Conservation (phyloP, 1,140 invertebrate species). For the Pseudomyrmex sp. region DNA sequence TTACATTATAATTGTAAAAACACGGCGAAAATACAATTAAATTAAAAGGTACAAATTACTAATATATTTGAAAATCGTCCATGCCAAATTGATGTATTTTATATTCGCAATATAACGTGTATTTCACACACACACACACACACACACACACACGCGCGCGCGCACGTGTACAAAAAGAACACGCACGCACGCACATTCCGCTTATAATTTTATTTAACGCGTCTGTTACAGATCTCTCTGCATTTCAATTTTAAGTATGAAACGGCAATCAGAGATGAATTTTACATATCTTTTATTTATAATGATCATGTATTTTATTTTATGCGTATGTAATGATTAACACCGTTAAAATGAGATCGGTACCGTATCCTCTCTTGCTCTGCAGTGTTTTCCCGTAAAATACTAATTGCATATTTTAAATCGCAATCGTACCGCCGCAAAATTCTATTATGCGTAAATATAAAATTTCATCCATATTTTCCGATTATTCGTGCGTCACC, state of each 20-base stretch:
- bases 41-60: slow-evolving; percentile 47
- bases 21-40: slow-evolving; percentile 34
- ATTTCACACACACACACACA: not conserved
- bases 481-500: slow-evolving; percentile 60
- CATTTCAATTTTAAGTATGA: slow-evolving; percentile 45
- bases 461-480: slow-evolving; percentile 62
- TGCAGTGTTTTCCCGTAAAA: slow-evolving; percentile 56
- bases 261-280: slow-evolving; percentile 59
- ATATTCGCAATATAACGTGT: slow-evolving; percentile 19
- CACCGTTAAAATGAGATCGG: slow-evolving; percentile 57
- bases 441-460: slow-evolving; percentile 62
- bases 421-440: slow-evolving; percentile 58
- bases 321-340: slow-evolving; percentile 58
- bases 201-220: slow-evolving; percentile 57
- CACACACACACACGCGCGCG: not conserved
- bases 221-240: slow-evolving; percentile 37
- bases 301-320: slow-evolving; percentile 59
- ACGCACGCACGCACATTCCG: not conserved
- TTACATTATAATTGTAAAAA: slow-evolving; percentile 8
- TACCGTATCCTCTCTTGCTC: slow-evolving; percentile 41
- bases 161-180: too few species aligned
- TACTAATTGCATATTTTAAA: slow-evolving; percentile 62
- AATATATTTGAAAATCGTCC: slow-evolving; percentile 47
- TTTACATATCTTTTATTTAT: slow-evolving; percentile 57
- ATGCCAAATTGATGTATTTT: slow-evolving; percentile 53